A percentile compares a stretch with the other conserved stretches of the same genome.
phyloP scores from a whole-genome alignment of 1,140 invertebrate species.

The Drosophila sulfurigaster region DNA sequence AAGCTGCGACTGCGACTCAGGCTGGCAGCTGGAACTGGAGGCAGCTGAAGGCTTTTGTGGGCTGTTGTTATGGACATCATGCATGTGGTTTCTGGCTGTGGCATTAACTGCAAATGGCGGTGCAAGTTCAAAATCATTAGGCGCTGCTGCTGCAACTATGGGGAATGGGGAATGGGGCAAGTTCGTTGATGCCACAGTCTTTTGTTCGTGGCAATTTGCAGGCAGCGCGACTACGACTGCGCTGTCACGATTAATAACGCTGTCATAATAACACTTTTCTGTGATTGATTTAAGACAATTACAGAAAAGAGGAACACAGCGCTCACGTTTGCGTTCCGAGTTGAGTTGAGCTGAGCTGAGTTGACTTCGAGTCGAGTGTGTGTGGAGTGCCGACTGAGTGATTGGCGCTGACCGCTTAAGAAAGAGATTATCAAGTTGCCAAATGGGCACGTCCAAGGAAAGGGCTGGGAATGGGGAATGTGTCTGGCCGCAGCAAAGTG shows the following conservation, averaged over 20 bases:
- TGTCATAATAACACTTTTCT: slow-evolving; percentile 84
- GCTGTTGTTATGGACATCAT: slow-evolving; percentile 37
- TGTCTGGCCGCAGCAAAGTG: slow-evolving; percentile 61
- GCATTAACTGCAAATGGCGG: slow-evolving; percentile 76
- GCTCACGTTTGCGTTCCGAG: slow-evolving; percentile 71
- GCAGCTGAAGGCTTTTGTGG: background rate
- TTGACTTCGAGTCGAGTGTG: slow-evolving; percentile 11
- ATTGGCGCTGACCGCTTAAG: slow-evolving; percentile 80
- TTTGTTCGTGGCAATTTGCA: slow-evolving; percentile 68
- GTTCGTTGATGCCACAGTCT: slow-evolving; percentile 44
- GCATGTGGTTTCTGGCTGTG: slow-evolving; percentile 45
- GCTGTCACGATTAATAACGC: slow-evolving; percentile 83
- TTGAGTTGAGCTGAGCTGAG: background rate
- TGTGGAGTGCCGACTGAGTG: slow-evolving; percentile 59
- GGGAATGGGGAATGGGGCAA: slow-evolving; percentile 3
- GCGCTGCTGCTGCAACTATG: slow-evolving; percentile 26
- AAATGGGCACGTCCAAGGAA: slow-evolving; percentile 77
- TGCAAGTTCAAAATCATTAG: slow-evolving; percentile 81
- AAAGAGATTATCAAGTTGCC: slow-evolving; percentile 83
- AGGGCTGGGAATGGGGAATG: slow-evolving; percentile 15
- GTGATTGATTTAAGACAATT: slow-evolving; percentile 84
- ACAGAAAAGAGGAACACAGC: slow-evolving; percentile 82
- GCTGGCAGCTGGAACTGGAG: slow-evolving; percentile 9
- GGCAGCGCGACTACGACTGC: slow-evolving; percentile 25
- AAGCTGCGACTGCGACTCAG: background rate